Percentiles rank a stretch among this genome's conserved stretches.
These are phyloP conservation scores for Poecile montanus DNA, from an alignment of 2,797 vertebrate genomes.

Conservation along the genomic window DNA sequence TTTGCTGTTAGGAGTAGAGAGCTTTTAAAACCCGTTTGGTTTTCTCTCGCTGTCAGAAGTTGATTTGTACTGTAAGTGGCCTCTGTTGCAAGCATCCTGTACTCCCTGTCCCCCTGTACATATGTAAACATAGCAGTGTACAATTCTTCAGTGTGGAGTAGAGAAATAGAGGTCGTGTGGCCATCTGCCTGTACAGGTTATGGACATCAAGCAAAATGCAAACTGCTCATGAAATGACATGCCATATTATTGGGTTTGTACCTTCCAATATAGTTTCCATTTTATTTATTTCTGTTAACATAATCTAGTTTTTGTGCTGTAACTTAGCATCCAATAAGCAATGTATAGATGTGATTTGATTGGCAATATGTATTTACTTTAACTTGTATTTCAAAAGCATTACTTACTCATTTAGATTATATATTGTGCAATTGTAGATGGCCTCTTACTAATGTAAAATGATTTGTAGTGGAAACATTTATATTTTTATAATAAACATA, in stretches of 20 bases:
- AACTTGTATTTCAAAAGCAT: constrained; percentile 87
- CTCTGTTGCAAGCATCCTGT: constrained; percentile 71
- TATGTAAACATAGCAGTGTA: constrained; percentile 91
- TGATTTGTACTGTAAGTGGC: constrained; percentile 74
- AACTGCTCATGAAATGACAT: constrained; percentile 84
- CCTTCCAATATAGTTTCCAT: constrained; percentile 86
- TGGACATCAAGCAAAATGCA: constrained; percentile 77
- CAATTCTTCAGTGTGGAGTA: constrained; percentile 85
- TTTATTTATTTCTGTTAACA: constrained; percentile 95
- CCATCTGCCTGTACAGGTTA: constrained; percentile 91
- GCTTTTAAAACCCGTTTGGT: constrained; percentile 27
- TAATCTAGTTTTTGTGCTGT: constrained; percentile 76
- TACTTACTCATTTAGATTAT: constrained; percentile 80
- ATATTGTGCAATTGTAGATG: constrained; percentile 93
- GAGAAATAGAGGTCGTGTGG: constrained; percentile 85
- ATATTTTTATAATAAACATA: constrained; percentile 99
- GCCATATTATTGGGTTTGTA: constrained; percentile 81
- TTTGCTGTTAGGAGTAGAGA: constrained; percentile 40
- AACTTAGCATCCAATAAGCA: constrained; percentile 85
- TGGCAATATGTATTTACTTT: constrained; percentile 88
- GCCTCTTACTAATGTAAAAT: constrained; percentile 99
- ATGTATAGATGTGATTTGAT: constrained; percentile 85
- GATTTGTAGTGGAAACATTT: constrained; percentile 99
- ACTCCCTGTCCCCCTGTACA: constrained; percentile 85
- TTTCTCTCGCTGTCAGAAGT: constrained; percentile 80